Evolutionary conservation across 2,113 vertebrate species (phyloP).

Genomic region (Pionites leucogaster): DNA sequence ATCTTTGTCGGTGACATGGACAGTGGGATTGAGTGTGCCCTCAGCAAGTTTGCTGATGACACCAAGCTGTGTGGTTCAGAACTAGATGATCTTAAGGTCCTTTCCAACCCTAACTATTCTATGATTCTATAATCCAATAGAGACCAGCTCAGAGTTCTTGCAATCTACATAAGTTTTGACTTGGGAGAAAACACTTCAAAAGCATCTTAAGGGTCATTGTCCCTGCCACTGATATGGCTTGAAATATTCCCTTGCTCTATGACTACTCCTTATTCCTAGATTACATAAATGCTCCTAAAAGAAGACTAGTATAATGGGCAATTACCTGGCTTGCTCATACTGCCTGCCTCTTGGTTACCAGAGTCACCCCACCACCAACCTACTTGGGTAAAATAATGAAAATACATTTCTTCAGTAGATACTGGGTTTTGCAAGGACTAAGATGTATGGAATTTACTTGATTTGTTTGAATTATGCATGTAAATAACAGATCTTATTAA

Average conservation of each 20-base stretch:
- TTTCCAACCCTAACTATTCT: no score
- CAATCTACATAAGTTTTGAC: not conserved
- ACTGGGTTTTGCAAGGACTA: not conserved
- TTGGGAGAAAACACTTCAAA: not conserved
- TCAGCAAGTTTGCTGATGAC: no score
- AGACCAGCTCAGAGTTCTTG: not conserved
- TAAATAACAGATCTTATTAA: not conserved
- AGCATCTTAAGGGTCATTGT: not conserved
- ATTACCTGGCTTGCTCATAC: not conserved
- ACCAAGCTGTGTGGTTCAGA: no score
- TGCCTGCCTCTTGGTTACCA: not conserved
- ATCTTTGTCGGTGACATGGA: rapidly evolving
- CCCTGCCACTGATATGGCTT: not conserved
- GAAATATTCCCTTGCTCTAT: not conserved
- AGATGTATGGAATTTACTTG: not conserved
- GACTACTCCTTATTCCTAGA: not conserved
- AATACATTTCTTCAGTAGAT: not conserved
- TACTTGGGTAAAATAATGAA: not conserved
- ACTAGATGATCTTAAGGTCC: no score
- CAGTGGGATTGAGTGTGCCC: no score
- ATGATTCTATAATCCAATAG: not conserved
- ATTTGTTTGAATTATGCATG: not conserved
- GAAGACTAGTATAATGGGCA: not conserved
- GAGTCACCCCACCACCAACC: no score
- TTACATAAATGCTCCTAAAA: not conserved